Percentiles rank a stretch among this genome's conserved stretches.
Conservation (phyloP, 2,113 vertebrate genomes). For the Xenopus borealis region DNA sequence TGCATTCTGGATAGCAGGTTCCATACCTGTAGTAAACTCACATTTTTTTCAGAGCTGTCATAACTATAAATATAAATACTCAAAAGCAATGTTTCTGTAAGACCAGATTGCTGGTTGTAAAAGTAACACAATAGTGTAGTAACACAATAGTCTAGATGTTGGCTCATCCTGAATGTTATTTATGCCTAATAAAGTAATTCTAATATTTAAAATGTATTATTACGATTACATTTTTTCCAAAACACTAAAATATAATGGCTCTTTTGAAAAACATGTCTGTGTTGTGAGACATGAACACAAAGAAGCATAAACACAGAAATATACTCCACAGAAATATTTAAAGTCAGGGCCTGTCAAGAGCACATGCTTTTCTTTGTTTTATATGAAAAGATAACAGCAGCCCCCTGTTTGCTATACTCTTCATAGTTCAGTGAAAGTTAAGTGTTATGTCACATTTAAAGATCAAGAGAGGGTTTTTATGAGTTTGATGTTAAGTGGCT, state of each 20-base stretch:
- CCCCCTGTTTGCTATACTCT: conserved; percentile 6
- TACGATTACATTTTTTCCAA: no score
- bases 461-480: neutral
- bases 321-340: neutral
- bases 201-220: no score
- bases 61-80: no score
- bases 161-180: no score
- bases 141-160: no score
- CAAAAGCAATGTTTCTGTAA: no score
- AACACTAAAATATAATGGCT: conserved; percentile 7
- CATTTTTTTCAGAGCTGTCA: no score
- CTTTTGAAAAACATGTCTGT: conserved; percentile 12
- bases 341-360: conserved; percentile 34
- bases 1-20: no score
- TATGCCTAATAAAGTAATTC: no score
- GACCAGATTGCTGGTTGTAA: no score
- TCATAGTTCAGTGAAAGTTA: neutral
- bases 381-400: neutral
- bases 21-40: no score
- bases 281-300: conserved; percentile 3
- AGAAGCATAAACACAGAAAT: neutral
- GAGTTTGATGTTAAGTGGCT: rapidly evolving
- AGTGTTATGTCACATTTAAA: conserved; percentile 25
- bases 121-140: no score
- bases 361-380: conserved; percentile 16